phyloP scores from a whole-genome alignment of 1,140 invertebrate genomes.

The Adelges cooleyi region DNA sequence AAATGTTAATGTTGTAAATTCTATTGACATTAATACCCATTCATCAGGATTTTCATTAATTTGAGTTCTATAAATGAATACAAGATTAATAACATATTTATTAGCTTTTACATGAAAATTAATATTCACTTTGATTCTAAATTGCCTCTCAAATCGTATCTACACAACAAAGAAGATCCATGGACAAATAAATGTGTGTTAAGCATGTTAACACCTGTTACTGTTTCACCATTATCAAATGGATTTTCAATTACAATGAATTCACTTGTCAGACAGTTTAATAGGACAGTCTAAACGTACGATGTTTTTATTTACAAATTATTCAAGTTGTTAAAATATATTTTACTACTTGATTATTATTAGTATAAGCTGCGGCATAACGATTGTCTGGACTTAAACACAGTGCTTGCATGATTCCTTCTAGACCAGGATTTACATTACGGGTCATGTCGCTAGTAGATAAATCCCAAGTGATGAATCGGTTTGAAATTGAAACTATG shows the following conservation, averaged over 20 bases:
- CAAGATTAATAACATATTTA: neutral
- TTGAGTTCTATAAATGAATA: conserved; percentile 32
- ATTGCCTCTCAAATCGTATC: conserved; percentile 61
- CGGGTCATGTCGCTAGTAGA: conserved; percentile 83
- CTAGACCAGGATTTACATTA: conserved; percentile 82
- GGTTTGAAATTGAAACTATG: conserved; percentile 91
- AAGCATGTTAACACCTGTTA: conserved; percentile 58
- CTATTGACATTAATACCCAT: conserved; percentile 63
- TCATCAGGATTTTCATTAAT: conserved; percentile 47
- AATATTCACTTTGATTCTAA: conserved; percentile 33
- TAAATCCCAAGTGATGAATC: conserved; percentile 95
- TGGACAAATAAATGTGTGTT: conserved; percentile 64
- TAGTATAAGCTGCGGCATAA: conserved; percentile 90
- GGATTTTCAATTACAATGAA: conserved; percentile 74
- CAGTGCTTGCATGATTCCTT: conserved; percentile 90
- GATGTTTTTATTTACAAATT: neutral
- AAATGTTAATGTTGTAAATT: conserved; percentile 58
- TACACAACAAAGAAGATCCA: conserved; percentile 51
- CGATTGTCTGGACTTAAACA: conserved; percentile 91
- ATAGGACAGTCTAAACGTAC: conserved; percentile 54
- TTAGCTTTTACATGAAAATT: neutral
- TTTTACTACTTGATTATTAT: conserved; percentile 84
- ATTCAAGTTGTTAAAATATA: neutral
- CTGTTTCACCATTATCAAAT: conserved; percentile 50
- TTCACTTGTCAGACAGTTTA: conserved; percentile 85